Evolutionary conservation across 2,113 vertebrate genomes (phyloP).

Genomic region (Bubalus kerabau): DNA sequence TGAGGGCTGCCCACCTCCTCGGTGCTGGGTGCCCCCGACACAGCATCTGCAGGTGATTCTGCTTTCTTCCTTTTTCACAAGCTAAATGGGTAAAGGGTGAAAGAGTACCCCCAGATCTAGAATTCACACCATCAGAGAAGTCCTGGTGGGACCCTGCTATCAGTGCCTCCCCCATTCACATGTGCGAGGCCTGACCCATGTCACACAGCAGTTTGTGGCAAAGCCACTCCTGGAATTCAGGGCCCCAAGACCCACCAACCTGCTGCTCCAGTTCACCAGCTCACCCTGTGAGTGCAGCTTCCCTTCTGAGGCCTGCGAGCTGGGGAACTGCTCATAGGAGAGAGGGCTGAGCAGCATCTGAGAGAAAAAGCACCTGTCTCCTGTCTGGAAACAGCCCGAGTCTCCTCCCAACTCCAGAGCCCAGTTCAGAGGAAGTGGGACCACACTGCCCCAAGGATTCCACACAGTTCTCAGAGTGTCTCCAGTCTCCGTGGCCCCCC

Average conservation of each 20-base stretch:
- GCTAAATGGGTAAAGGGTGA: neutral
- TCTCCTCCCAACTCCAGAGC: neutral
- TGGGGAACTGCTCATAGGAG: accelerated
- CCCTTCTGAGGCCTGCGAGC: neutral
- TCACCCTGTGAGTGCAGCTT: neutral
- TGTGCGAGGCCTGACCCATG: neutral
- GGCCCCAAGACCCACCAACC: neutral
- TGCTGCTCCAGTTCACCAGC: neutral
- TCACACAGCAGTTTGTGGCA: neutral
- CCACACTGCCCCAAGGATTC: neutral
- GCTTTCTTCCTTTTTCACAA: neutral
- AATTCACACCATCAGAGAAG: neutral
- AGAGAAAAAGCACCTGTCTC: neutral
- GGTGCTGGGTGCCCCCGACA: neutral
- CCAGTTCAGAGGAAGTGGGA: neutral
- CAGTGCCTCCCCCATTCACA: neutral
- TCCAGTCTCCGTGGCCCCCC: neutral
- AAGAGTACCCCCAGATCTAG: neutral
- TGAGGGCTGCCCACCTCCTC: neutral
- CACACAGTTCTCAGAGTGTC: neutral
- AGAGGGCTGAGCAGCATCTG: too few species aligned
- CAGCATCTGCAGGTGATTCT: neutral
- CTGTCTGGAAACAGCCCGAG: accelerated
- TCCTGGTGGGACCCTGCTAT: neutral
- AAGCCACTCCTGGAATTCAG: neutral